Evolutionary conservation across 2,113 vertebrate genomes (phyloP).

Genomic region (Actinemys pallida): DNA sequence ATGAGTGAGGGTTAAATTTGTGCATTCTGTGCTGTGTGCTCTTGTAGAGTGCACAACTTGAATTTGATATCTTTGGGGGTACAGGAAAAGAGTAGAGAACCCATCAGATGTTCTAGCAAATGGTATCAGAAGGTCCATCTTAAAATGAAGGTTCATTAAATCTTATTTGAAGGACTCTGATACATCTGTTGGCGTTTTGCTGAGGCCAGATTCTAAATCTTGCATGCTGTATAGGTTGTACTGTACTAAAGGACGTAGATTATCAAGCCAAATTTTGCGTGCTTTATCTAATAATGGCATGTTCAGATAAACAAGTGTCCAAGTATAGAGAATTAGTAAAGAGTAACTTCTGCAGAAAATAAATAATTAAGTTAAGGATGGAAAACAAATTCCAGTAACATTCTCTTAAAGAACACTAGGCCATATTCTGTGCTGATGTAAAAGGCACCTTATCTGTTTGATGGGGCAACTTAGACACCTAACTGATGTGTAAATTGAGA

Average conservation of each 20-base stretch:
- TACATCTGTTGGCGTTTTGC: neutral
- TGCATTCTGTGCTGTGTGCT: neutral
- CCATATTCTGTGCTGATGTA: neutral
- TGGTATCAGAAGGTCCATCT: neutral
- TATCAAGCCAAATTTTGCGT: neutral
- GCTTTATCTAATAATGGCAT: neutral
- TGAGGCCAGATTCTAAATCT: neutral
- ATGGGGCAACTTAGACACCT: neutral
- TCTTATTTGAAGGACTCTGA: rapidly evolving
- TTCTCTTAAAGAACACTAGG: rapidly evolving
- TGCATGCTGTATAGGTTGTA: rapidly evolving
- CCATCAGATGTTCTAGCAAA: neutral
- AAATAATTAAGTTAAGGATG: neutral
- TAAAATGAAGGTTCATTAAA: neutral
- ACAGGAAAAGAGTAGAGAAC: neutral
- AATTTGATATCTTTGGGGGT: neutral
- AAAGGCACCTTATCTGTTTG: neutral
- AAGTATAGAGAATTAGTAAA: rapidly evolving
- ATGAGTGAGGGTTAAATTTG: neutral
- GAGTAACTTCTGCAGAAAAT: rapidly evolving
- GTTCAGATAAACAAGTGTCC: neutral
- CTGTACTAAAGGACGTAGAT: neutral
- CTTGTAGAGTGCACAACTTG: neutral
- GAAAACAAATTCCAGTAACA: neutral
- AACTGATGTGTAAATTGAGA: neutral